Evolutionary conservation across 2,888 invertebrate genomes (phyloP).

Genomic region (Drosophila atroscutellata): DNA sequence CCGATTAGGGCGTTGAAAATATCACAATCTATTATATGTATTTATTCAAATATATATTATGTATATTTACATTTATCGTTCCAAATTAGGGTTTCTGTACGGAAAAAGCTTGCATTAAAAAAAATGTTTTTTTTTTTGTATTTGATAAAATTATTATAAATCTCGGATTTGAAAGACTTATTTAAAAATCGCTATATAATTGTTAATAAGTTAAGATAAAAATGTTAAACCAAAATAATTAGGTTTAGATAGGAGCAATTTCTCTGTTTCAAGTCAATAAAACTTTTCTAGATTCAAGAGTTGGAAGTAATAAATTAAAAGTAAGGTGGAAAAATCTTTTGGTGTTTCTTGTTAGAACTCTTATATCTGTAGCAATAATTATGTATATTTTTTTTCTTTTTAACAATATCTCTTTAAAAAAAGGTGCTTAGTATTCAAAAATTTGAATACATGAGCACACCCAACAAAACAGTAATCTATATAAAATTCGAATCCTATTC

Average conservation of each 20-base stretch:
- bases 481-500: background rate
- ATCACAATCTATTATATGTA: background rate
- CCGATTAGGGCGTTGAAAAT: background rate
- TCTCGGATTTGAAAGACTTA: background rate
- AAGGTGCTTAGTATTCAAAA: too few species aligned
- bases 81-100: background rate
- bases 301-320: background rate
- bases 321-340: too few species aligned
- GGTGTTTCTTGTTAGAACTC: too few species aligned
- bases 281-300: background rate
- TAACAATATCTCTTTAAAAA: too few species aligned
- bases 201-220: background rate
- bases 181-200: background rate
- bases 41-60: background rate
- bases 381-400: too few species aligned
- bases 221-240: background rate
- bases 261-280: background rate
- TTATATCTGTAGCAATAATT: too few species aligned
- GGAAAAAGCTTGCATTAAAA: background rate
- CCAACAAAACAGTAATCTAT: background rate
- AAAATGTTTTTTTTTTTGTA: background rate
- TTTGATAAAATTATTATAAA: background rate
- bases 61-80: background rate
- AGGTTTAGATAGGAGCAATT: background rate
- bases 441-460: background rate